phyloP scores from a whole-genome alignment of 35 echinoderm and acorn worm genomes.

The Chiridota heheva region DNA sequence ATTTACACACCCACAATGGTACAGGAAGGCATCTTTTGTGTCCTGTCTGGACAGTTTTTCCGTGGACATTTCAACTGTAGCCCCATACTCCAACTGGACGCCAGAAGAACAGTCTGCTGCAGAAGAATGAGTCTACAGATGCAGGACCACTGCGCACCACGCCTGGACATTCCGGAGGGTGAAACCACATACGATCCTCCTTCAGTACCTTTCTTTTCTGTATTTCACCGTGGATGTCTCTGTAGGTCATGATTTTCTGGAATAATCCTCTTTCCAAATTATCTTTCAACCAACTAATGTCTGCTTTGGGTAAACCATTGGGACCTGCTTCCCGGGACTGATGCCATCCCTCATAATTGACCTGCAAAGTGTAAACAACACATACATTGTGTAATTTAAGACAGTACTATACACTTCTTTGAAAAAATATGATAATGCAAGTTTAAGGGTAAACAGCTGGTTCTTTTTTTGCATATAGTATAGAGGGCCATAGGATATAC shows the following conservation, averaged over 20 bases:
- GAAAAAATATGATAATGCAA: too few species aligned
- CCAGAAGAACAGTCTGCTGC: constrained; percentile 32
- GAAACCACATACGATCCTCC: constrained; percentile 30
- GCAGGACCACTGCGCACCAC: constrained; percentile 6
- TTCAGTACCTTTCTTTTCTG: not conserved
- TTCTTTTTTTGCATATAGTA: too few species aligned
- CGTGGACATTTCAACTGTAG: constrained; percentile 24
- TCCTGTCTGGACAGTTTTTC: constrained; percentile 13
- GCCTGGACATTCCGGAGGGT: constrained; percentile 23
- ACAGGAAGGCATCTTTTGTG: not conserved
- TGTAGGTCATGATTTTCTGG: constrained; percentile 12
- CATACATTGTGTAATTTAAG: not conserved
- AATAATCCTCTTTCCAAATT: constrained; percentile 35
- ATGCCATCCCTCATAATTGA: constrained; percentile 45
- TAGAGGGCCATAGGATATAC: too few species aligned
- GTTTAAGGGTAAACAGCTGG: too few species aligned
- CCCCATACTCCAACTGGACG: constrained; percentile 29
- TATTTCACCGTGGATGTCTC: not conserved
- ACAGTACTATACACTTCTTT: too few species aligned
- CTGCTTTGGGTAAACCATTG: constrained; percentile 9
- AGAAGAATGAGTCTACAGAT: constrained; percentile 27
- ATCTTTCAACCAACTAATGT: constrained; percentile 23
- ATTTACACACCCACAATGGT: not conserved
- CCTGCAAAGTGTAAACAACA: not conserved
- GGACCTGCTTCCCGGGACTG: constrained; percentile 16